Evolutionary conservation across 1,140 invertebrate species (phyloP).

Genomic region (Apis laboriosa): DNA sequence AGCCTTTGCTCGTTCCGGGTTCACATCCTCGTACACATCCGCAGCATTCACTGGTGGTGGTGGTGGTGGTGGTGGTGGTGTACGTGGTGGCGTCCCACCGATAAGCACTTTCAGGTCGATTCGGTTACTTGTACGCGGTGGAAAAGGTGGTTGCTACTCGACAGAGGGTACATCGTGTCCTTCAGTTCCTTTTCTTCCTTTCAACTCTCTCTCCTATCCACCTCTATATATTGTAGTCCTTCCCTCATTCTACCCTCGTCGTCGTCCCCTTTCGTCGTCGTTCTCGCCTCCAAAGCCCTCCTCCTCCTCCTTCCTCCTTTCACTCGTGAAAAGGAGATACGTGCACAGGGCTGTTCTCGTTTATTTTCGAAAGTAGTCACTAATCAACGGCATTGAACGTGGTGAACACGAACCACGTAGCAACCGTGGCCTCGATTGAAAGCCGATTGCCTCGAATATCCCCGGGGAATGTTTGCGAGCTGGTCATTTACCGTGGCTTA

Average conservation of each 20-base stretch:
- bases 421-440: conserved; percentile 49
- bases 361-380: conserved; percentile 62
- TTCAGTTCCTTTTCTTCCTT: conserved; percentile 17
- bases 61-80: not conserved
- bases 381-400: conserved; percentile 66
- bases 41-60: not conserved
- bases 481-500: conserved; percentile 49
- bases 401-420: conserved; percentile 18
- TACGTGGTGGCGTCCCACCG: not conserved
- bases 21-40: conserved; percentile 10
- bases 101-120: conserved; percentile 45
- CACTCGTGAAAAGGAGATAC: not conserved
- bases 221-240: not conserved
- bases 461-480: conserved; percentile 48
- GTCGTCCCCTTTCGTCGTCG: not conserved
- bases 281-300: not conserved
- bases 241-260: not conserved
- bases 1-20: conserved; percentile 58
- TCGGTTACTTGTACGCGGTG: conserved; percentile 9
- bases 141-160: not conserved
- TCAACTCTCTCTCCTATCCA: not conserved
- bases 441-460: conserved; percentile 51
- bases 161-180: not conserved
- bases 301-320: not conserved
- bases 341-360: conserved; percentile 23